Conservation (phyloP, 2,113 vertebrate species). For the Dipodomys ordii region DNA sequence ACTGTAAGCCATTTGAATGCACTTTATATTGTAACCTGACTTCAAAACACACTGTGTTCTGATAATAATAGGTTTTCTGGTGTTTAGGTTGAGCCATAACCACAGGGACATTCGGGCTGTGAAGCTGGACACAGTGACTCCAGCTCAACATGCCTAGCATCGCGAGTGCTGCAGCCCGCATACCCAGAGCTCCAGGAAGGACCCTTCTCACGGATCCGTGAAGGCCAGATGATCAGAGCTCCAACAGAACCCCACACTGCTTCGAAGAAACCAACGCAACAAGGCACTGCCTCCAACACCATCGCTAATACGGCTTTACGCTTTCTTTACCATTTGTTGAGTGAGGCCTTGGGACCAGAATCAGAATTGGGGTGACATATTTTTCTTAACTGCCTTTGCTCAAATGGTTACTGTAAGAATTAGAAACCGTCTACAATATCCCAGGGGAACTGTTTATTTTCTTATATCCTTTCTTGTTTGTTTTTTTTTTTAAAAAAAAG, state of each 20-base stretch:
- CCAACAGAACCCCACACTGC: accelerated
- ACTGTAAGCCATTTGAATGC: not conserved
- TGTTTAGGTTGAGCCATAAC: not conserved
- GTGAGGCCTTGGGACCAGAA: not conserved
- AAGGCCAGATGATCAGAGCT: not conserved
- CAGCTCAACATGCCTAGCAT: not conserved
- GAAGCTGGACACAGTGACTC: too few species aligned
- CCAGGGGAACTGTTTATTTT: not conserved
- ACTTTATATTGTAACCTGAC: too few species aligned
- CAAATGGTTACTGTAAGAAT: not conserved
- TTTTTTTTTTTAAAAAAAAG: not conserved
- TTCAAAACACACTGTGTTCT: not conserved
- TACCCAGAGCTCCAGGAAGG: accelerated
- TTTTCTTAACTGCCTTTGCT: not conserved
- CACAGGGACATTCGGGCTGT: not conserved
- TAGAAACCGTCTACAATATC: not conserved
- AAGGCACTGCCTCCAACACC: not conserved
- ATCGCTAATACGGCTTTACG: not conserved
- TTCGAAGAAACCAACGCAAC: not conserved
- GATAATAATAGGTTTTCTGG: not conserved
- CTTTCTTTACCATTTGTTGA: too few species aligned
- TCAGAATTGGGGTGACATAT: not conserved
- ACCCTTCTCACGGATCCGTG: not conserved
- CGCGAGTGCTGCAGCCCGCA: not conserved
- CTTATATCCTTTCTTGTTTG: not conserved